Evolutionary conservation across 2,797 vertebrate species (phyloP).

Genomic region (Chrysocyon brachyurus): DNA sequence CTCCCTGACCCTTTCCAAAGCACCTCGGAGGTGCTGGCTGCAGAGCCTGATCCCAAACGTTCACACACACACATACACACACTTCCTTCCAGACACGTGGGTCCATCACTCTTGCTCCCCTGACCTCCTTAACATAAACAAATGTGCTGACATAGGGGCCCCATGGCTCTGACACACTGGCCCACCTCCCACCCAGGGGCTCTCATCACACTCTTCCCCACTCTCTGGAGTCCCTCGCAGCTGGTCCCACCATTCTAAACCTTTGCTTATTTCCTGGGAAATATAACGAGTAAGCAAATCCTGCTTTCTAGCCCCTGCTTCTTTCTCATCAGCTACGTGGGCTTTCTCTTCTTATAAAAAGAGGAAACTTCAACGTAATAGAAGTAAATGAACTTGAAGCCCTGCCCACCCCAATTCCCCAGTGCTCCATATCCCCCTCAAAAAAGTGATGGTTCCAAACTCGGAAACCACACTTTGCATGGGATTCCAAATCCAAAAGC

Average conservation of each 20-base stretch:
- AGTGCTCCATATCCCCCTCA: neutral
- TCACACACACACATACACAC: neutral
- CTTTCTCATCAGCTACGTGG: neutral
- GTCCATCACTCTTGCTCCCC: neutral
- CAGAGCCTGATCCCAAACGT: neutral
- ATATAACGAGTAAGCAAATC: neutral
- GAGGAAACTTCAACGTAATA: constrained; percentile 36
- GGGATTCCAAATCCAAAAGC: neutral
- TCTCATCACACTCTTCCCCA: neutral
- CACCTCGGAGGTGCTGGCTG: neutral
- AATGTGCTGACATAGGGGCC: neutral
- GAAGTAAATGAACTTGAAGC: constrained; percentile 33
- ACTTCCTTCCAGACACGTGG: neutral
- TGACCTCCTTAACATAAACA: neutral
- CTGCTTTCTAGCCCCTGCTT: neutral
- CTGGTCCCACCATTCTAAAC: neutral
- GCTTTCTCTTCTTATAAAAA: constrained; percentile 39
- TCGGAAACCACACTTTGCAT: neutral
- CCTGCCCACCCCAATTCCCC: neutral
- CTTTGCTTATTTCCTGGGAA: constrained; percentile 33
- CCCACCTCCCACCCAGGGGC: neutral
- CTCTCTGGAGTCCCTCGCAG: accelerated
- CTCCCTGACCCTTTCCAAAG: neutral
- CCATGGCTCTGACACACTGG: neutral
- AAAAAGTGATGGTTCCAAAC: neutral